Evolutionary conservation across 2,113 vertebrate species (phyloP).

Genomic region (Felis chaus): DNA sequence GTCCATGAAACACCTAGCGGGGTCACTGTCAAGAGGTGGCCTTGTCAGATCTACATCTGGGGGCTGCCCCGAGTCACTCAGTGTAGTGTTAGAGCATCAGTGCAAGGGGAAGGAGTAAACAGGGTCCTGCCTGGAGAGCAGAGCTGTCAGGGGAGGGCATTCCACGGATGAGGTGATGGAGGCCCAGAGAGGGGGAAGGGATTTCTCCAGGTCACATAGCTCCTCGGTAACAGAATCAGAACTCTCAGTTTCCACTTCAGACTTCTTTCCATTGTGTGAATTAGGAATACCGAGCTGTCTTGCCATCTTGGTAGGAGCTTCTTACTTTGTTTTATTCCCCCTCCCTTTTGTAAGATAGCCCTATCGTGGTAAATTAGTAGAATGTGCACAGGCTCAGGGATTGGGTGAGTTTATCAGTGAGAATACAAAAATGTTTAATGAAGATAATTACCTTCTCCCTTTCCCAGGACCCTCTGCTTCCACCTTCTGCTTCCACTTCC

Average conservation of each 20-base stretch:
- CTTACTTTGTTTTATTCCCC: neutral
- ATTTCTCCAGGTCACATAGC: neutral
- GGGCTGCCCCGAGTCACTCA: neutral
- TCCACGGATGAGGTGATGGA: neutral
- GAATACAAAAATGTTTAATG: neutral
- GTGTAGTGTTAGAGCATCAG: neutral
- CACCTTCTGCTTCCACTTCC: neutral
- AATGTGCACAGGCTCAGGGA: neutral
- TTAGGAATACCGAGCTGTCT: neutral
- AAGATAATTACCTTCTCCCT: neutral
- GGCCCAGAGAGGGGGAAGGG: neutral
- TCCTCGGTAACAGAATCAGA: neutral
- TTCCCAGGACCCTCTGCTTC: slow-evolving; percentile 12
- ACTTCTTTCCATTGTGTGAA: neutral
- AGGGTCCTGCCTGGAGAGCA: neutral
- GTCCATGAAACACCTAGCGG: neutral
- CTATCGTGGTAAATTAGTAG: neutral
- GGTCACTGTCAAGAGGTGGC: neutral
- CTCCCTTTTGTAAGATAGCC: neutral
- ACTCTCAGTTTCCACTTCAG: neutral
- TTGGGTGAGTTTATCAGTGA: neutral
- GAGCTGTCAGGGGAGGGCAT: neutral
- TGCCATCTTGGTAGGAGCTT: neutral
- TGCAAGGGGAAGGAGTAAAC: neutral
- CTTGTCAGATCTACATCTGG: neutral